Evolutionary conservation across 2,888 invertebrate genomes (phyloP).

Genomic region (Zonitis immaculata): DNA sequence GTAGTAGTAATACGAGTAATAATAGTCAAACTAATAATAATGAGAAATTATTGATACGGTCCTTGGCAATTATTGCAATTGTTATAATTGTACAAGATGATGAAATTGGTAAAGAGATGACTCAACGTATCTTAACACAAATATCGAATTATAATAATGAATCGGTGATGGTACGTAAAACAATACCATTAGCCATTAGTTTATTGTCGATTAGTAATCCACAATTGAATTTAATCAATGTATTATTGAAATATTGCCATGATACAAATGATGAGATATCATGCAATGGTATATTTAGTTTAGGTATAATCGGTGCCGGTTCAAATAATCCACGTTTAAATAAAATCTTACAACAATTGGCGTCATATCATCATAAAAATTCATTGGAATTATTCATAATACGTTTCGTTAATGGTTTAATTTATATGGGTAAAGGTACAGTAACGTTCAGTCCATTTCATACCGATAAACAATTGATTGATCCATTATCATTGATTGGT

Average conservation of each 20-base stretch:
- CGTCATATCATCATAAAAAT: constrained; percentile 91
- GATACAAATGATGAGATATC: constrained; percentile 97
- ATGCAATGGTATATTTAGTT: constrained; percentile 95
- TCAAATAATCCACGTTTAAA: constrained; percentile 86
- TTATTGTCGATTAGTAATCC: constrained; percentile 95
- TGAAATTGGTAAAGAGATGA: constrained; percentile 95
- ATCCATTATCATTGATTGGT: constrained; percentile 91
- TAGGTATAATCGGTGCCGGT: constrained; percentile 91
- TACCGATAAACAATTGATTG: constrained; percentile 89
- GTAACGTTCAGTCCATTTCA: constrained; percentile 94
- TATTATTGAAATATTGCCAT: constrained; percentile 97
- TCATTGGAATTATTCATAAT: constrained; percentile 96
- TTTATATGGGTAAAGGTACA: constrained; percentile 98
- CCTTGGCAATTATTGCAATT: constrained; percentile 93
- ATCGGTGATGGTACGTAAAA: constrained; percentile 72
- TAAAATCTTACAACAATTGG: constrained; percentile 94
- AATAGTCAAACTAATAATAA: no score
- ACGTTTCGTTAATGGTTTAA: constrained; percentile 90
- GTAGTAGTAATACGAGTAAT: no score
- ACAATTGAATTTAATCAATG: constrained; percentile 89
- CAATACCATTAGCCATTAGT: constrained; percentile 93
- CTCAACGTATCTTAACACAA: constrained; percentile 90
- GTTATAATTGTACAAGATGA: constrained; percentile 97
- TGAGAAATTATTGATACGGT: constrained; percentile 60
- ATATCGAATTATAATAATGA: constrained; percentile 55